phyloP scores from a whole-genome alignment of 2,888 invertebrate species.

The Nemotelus nigrinus region DNA sequence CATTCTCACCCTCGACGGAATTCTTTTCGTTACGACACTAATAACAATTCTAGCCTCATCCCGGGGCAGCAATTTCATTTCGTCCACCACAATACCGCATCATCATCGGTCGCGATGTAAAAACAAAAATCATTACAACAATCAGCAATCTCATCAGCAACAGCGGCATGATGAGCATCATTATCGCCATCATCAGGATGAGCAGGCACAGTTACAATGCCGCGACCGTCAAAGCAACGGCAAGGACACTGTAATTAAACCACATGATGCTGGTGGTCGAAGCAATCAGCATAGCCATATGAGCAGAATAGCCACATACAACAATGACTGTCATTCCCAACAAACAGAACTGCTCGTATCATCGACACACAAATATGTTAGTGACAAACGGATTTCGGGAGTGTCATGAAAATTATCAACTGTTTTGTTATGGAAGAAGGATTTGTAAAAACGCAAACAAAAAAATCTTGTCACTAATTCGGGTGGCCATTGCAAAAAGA shows the following conservation, averaged over 20 bases:
- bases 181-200: constrained; percentile 36
- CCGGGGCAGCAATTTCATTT: constrained; percentile 12
- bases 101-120: constrained; percentile 22
- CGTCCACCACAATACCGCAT: constrained; percentile 15
- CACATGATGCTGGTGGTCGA: constrained; percentile 26
- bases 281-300: not conserved
- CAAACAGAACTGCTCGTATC: not conserved
- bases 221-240: constrained; percentile 40
- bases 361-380: constrained; percentile 26
- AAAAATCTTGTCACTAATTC: not conserved
- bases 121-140: constrained; percentile 50
- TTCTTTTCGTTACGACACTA: constrained; percentile 26
- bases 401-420: constrained; percentile 17
- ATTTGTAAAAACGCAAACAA: no score
- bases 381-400: constrained; percentile 7
- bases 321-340: not conserved
- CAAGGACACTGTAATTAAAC: constrained; percentile 27
- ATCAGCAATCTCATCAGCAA: constrained; percentile 48
- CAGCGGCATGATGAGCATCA: constrained; percentile 47
- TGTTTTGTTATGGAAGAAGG: no score
- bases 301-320: not conserved
- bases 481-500: not conserved
- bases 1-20: constrained; percentile 38
- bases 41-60: constrained; percentile 1
- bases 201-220: constrained; percentile 46